Evolutionary conservation across 2,113 vertebrate species (phyloP).

Genomic region (Delphinapterus leucas): DNA sequence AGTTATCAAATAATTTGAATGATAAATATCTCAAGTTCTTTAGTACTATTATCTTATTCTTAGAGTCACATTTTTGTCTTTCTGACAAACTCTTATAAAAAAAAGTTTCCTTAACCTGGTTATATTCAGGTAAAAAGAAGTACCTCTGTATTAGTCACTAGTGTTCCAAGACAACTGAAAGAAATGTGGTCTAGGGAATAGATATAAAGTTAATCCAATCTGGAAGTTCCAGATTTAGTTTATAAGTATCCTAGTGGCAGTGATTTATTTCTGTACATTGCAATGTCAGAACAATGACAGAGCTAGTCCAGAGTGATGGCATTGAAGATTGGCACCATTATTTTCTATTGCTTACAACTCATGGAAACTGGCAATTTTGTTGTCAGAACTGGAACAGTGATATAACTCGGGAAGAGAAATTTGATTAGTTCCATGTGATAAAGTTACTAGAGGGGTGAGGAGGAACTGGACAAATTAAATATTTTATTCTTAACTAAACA

Average conservation of each 20-base stretch:
- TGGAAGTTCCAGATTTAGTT: not conserved
- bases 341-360: not conserved
- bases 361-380: not conserved
- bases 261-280: not conserved
- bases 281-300: constrained; percentile 15
- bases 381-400: not conserved
- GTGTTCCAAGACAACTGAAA: not conserved
- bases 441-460: not conserved
- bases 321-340: not conserved
- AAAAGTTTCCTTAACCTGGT: not conserved
- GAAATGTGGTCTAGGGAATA: not conserved
- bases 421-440: not conserved
- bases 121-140: not conserved
- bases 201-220: not conserved
- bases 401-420: not conserved
- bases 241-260: not conserved
- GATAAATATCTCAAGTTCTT: not conserved
- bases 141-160: not conserved
- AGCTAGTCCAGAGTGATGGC: not conserved
- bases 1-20: not conserved
- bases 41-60: not conserved
- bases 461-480: not conserved
- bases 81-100: not conserved
- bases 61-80: not conserved
- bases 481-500: constrained; percentile 40